Conservation (phyloP, 2,113 vertebrate genomes). For the Fukomys damarensis region DNA sequence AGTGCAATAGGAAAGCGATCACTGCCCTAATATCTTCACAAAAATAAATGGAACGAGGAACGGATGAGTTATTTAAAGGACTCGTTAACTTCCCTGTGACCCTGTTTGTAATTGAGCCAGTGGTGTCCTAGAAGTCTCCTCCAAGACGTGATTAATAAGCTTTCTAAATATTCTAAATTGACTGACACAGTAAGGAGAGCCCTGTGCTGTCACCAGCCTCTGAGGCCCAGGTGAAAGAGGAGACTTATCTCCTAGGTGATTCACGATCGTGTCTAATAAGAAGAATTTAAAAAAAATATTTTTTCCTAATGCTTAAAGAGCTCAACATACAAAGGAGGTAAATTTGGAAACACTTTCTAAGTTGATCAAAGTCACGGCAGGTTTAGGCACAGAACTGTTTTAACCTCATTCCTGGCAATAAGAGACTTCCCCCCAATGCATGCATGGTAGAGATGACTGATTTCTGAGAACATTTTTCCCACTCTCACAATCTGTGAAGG, state of each 20-base stretch:
- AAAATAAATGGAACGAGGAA: conserved; percentile 77
- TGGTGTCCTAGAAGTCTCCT: conserved; percentile 73
- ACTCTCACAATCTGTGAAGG: background rate
- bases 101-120: conserved; percentile 83
- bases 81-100: conserved; percentile 83
- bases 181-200: conserved; percentile 63
- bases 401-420: background rate
- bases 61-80: conserved; percentile 80
- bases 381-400: background rate
- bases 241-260: conserved; percentile 21
- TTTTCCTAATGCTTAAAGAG: conserved; percentile 45
- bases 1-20: conserved; percentile 65
- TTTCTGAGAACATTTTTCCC: background rate
- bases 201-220: background rate
- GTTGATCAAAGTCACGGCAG: background rate
- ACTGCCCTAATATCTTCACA: conserved; percentile 59
- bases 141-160: conserved; percentile 81
- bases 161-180: conserved; percentile 71
- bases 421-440: background rate
- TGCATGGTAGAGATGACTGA: background rate
- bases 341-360: conserved; percentile 23
- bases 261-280: background rate
- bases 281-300: conserved; percentile 38
- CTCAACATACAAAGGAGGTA: conserved; percentile 37
- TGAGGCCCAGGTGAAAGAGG: conserved; percentile 31